Conservation (phyloP, 2,797 vertebrate species). For the Euphonia xanthogaster region DNA sequence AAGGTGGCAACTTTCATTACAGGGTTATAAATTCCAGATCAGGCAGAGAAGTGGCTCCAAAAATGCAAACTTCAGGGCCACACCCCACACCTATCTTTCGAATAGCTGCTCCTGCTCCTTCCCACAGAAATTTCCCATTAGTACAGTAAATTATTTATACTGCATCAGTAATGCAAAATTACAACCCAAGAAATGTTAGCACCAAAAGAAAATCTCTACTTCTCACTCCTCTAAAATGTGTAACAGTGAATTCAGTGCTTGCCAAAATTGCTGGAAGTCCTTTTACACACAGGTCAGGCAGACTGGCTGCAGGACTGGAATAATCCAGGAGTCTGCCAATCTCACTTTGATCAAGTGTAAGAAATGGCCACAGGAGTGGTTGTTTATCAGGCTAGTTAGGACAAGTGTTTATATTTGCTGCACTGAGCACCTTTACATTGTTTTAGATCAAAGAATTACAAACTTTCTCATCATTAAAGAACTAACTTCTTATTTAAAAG, state of each 20-base stretch:
- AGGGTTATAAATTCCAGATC: not conserved
- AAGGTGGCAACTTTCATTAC: not conserved
- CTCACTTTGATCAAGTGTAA: not conserved
- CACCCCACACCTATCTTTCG: not conserved
- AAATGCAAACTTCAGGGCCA: not conserved
- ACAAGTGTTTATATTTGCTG: not conserved
- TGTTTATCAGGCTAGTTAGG: not conserved
- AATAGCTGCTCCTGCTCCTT: not conserved
- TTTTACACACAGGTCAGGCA: not conserved
- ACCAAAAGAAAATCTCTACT: not conserved
- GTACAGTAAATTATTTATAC: not conserved
- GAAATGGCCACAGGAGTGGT: not conserved
- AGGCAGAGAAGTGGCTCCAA: not conserved
- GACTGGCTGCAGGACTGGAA: not conserved
- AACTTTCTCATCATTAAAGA: not conserved
- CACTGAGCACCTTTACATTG: not conserved
- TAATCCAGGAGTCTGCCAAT: not conserved
- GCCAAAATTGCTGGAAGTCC: not conserved
- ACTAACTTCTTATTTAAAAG: not conserved
- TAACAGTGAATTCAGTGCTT: not conserved
- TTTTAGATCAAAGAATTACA: not conserved
- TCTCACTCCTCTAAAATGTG: not conserved
- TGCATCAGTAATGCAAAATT: not conserved
- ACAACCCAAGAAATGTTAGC: not conserved
- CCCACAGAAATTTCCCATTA: not conserved